phyloP scores from a whole-genome alignment of 2,113 vertebrate species.

The Globicephala melas region DNA sequence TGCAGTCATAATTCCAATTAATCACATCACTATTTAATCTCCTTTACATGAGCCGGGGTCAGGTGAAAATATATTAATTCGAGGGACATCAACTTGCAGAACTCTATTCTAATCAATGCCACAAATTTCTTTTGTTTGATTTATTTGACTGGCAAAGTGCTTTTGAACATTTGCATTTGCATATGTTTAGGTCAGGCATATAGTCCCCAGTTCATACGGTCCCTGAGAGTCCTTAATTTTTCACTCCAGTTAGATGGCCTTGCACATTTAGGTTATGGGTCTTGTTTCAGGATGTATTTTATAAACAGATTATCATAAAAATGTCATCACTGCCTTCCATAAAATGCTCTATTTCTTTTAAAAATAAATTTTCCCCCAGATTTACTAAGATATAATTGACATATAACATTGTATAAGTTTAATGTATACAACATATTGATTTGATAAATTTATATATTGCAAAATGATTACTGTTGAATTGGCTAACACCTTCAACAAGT shows the following conservation, averaged over 20 bases:
- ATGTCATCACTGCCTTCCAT: not conserved
- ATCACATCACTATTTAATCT: not conserved
- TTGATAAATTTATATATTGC: not conserved
- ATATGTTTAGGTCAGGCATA: not conserved
- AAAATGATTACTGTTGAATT: not conserved
- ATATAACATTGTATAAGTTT: not conserved
- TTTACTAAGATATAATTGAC: not conserved
- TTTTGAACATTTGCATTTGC: not conserved
- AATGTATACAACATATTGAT: not conserved
- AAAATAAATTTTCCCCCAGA: not conserved
- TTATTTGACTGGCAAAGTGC: not conserved
- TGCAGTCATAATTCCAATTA: not conserved
- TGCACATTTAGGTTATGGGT: not conserved
- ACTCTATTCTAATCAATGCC: not conserved
- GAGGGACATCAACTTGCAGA: not conserved
- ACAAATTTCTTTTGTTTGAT: not conserved
- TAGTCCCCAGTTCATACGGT: not conserved
- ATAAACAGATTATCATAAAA: not conserved
- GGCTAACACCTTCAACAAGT: not conserved
- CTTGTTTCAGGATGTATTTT: not conserved
- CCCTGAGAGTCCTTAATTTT: not conserved
- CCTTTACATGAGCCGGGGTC: not conserved
- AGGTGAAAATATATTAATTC: not conserved
- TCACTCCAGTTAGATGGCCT: not conserved
- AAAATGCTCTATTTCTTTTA: not conserved